Evolutionary conservation across 2,797 vertebrate species (phyloP).

Genomic region (Hydrophis major): DNA sequence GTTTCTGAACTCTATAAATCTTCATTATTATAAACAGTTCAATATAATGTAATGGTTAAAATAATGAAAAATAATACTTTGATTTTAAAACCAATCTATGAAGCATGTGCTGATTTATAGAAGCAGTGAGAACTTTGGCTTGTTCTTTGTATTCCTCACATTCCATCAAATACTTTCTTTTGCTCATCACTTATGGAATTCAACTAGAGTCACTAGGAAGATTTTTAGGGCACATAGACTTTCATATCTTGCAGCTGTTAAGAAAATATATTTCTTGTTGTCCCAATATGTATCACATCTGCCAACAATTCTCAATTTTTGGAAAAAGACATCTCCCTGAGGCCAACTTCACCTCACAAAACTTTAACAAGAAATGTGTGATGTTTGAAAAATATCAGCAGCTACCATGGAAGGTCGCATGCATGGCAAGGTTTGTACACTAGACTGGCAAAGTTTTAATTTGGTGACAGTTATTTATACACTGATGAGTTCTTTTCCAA

Average conservation of each 20-base stretch:
- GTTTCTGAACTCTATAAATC: neutral
- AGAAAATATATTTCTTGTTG: constrained; percentile 55
- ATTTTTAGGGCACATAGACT: constrained; percentile 41
- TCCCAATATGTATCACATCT: constrained; percentile 27
- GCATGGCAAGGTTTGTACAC: constrained; percentile 14
- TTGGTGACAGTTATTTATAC: constrained; percentile 1
- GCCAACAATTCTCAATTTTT: constrained; percentile 48
- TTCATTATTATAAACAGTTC: neutral
- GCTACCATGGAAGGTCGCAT: constrained; percentile 2
- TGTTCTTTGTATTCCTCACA: neutral
- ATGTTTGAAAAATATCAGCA: constrained; percentile 44
- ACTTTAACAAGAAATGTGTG: constrained; percentile 62
- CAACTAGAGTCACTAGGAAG: neutral
- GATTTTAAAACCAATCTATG: neutral
- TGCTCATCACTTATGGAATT: neutral
- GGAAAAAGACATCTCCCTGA: constrained; percentile 58
- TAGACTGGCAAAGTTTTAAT: neutral
- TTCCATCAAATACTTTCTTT: neutral
- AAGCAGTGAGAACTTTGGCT: neutral
- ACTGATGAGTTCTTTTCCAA: neutral
- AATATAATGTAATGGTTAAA: neutral
- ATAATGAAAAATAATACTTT: neutral
- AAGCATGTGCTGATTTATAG: neutral
- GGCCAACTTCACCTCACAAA: constrained; percentile 68
- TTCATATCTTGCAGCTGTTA: constrained; percentile 38